A percentile compares a stretch with the other conserved stretches of the same genome.
phyloP scores from a whole-genome alignment of 2,888 invertebrate species.

The Dryobota labecula region DNA sequence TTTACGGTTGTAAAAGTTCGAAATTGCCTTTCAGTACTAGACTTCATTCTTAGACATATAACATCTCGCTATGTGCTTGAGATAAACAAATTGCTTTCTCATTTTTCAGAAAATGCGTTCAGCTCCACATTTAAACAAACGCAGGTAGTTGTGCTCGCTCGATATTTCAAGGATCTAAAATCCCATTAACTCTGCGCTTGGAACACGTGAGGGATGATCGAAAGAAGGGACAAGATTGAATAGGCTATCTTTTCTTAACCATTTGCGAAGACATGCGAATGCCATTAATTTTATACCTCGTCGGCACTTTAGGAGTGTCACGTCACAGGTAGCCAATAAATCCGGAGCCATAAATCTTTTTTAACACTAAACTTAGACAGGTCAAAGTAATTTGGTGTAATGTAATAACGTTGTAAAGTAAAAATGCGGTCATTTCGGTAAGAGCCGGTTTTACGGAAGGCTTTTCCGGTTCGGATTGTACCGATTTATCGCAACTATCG shows the following conservation, averaged over 20 bases:
- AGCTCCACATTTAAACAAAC: constrained; percentile 26
- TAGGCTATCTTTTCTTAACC: constrained; percentile 64
- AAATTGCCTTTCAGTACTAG: background rate
- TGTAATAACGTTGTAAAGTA: constrained; percentile 73
- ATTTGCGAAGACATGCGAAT: constrained; percentile 78
- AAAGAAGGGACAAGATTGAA: constrained; percentile 59
- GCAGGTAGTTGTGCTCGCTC: constrained; percentile 26
- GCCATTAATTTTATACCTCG: constrained; percentile 82
- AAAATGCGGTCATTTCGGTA: constrained; percentile 72
- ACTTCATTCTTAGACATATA: background rate
- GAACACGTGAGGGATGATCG: constrained; percentile 53
- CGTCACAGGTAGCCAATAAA: constrained; percentile 65
- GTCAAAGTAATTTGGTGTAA: constrained; percentile 67
- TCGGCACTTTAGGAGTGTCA: constrained; percentile 62
- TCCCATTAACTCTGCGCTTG: constrained; percentile 38
- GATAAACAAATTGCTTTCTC: constrained; percentile 16
- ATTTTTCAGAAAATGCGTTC: constrained; percentile 18
- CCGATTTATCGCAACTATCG: constrained; percentile 64
- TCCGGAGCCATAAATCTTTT: constrained; percentile 65
- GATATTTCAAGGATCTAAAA: constrained; percentile 47
- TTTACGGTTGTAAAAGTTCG: background rate
- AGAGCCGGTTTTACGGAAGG: constrained; percentile 61
- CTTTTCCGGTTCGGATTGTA: constrained; percentile 68
- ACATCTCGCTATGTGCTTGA: background rate
- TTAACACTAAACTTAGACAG: constrained; percentile 58